phyloP scores from a whole-genome alignment of 1,140 invertebrate species.

The Kradibia gibbosae region DNA sequence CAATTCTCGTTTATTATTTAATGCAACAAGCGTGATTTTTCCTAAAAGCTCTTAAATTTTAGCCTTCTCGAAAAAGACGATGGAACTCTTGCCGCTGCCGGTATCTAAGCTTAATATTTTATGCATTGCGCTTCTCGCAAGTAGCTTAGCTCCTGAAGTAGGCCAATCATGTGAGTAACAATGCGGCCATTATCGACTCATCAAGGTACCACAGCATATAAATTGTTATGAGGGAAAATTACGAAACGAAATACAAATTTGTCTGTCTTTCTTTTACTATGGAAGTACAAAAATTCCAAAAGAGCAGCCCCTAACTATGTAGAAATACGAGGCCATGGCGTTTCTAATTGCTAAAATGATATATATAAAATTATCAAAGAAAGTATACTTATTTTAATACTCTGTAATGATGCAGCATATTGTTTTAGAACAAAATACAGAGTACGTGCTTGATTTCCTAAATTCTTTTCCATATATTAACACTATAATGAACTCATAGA shows the following conservation, averaged over 20 bases:
- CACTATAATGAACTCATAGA: background rate
- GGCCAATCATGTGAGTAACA: slow-evolving; percentile 24
- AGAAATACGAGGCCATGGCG: background rate
- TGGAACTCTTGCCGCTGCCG: background rate
- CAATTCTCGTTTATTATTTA: background rate
- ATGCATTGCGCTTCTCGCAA: background rate
- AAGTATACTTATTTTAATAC: slow-evolving; percentile 3
- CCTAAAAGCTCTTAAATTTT: background rate
- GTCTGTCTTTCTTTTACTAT: background rate
- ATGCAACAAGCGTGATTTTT: too few species aligned
- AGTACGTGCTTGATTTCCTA: background rate
- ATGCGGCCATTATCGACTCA: slow-evolving; percentile 10
- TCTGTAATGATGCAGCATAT: background rate
- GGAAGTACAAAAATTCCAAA: slow-evolving; percentile 9
- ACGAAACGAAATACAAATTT: slow-evolving; percentile 18
- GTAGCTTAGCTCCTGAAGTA: background rate
- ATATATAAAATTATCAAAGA: background rate
- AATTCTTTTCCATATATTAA: background rate
- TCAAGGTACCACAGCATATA: slow-evolving; percentile 9
- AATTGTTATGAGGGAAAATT: slow-evolving; percentile 24
- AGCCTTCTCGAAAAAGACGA: background rate
- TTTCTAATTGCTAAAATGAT: slow-evolving; percentile 11
- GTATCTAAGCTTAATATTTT: slow-evolving; percentile 14
- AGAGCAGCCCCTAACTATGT: background rate
- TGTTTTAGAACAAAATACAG: slow-evolving; percentile 1